Conservation (phyloP, 2,888 invertebrate species). For the Smittia sp. region DNA sequence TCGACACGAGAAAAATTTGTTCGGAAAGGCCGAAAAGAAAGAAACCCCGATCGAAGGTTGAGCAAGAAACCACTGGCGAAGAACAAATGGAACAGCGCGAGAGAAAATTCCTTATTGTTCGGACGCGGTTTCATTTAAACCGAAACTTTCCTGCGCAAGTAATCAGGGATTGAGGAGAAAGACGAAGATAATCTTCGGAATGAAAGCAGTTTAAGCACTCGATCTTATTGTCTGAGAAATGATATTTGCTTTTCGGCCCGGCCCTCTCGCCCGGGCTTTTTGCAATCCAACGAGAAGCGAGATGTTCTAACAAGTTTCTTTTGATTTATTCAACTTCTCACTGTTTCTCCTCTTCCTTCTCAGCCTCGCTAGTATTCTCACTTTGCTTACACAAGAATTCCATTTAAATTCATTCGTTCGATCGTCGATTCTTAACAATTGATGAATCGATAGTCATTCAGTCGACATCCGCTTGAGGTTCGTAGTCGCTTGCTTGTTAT, state of each 20-base stretch:
- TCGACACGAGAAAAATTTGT: neutral
- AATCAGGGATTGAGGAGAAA: neutral
- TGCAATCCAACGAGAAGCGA: neutral
- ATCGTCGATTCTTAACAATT: neutral
- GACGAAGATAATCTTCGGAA: neutral
- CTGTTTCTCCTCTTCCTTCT: neutral
- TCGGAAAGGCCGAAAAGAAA: neutral
- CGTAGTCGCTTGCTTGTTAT: neutral
- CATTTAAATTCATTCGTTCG: constrained; percentile 3
- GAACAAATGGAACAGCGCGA: neutral
- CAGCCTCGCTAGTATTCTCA: neutral
- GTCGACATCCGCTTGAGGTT: constrained; percentile 31
- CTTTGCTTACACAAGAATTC: neutral
- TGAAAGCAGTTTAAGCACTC: constrained; percentile 5
- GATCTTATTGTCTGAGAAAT: neutral
- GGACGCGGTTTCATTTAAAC: constrained; percentile 1
- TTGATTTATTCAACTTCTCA: constrained; percentile 5
- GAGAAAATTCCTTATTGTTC: constrained; percentile 1
- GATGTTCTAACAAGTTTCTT: neutral
- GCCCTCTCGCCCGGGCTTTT: neutral
- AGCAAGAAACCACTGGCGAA: neutral
- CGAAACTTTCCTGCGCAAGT: neutral
- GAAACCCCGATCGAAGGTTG: neutral
- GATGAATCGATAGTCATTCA: constrained; percentile 25
- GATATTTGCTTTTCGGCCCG: neutral